These are phyloP conservation scores for Cephalopachus bancanus DNA, from an alignment of 2,797 vertebrate species.

Conservation along the genomic window DNA sequence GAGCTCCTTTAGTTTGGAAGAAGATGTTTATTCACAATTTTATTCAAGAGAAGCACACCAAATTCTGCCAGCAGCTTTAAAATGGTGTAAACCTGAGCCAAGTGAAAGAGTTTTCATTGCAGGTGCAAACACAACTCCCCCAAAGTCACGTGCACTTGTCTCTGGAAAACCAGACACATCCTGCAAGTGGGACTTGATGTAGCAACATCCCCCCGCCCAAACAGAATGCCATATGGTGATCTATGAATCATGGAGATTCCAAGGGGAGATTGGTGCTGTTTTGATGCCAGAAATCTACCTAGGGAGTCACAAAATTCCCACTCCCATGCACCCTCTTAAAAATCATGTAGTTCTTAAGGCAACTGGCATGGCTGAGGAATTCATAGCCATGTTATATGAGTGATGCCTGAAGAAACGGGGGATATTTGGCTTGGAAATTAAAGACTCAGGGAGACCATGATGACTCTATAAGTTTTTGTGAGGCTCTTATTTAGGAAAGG, in stretches of 20 bases:
- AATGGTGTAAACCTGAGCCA: neutral
- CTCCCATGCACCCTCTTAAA: slow-evolving; percentile 38
- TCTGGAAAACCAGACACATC: slow-evolving; percentile 57
- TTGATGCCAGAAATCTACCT: slow-evolving; percentile 70
- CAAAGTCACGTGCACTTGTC: slow-evolving; percentile 51
- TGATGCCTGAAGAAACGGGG: slow-evolving; percentile 21
- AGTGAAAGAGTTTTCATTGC: slow-evolving; percentile 26
- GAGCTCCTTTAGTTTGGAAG: slow-evolving; percentile 65
- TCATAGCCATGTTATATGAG: slow-evolving; percentile 2
- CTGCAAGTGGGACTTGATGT: slow-evolving; percentile 52
- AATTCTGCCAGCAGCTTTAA: slow-evolving; percentile 67
- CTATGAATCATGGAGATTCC: slow-evolving; percentile 74
- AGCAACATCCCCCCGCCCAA: slow-evolving; percentile 52
- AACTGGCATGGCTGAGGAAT: slow-evolving; percentile 7
- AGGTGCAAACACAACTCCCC: neutral
- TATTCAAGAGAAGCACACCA: slow-evolving; percentile 67
- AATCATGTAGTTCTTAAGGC: slow-evolving; percentile 42
- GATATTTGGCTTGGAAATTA: neutral
- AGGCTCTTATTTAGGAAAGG: neutral
- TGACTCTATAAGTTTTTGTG: slow-evolving; percentile 16
- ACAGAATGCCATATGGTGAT: slow-evolving; percentile 76
- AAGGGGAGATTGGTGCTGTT: slow-evolving; percentile 44
- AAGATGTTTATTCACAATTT: slow-evolving; percentile 55
- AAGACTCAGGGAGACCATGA: neutral
- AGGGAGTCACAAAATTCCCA: slow-evolving; percentile 54